Evolutionary conservation across 2,113 vertebrate species (phyloP), one percentile per base, ranked within the genome.

Genomic region (Brachyhypopomus occidentalis): DNA sequence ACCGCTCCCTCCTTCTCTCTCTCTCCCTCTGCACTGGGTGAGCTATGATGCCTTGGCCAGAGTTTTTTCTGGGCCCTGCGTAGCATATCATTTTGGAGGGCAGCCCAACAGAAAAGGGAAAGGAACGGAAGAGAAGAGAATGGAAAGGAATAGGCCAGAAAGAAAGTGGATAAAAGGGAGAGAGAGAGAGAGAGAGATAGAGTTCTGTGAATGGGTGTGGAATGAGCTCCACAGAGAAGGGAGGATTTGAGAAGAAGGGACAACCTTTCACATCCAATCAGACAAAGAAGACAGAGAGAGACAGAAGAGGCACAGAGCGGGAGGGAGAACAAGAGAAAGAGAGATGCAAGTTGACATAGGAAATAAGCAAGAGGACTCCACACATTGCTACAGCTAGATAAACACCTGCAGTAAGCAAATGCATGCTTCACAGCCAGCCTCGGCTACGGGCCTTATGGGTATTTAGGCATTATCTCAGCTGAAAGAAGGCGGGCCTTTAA

Each of bases 171-270:
- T 34, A 8, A 59, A 63, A 55, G 55, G 48, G 66, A 60, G 27
- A 78, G 55, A 30, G 72, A 5, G 8, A 5, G 8, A n/a, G 12
- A 55, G 72, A 67, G 41, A 52, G 41, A 55, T 25, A 62, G 19
- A 58, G 45, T 38, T 72, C 34, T 64, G 38, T 66, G 78, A 80
- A 73, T 80, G 78, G 72, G 63, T 80, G 36, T 71, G 52, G 38
- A 70, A 55, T 55, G 14, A 14, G 45, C 12, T 70, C 70, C 78
- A 80, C 30, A 80, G 71, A 69, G 70, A 63, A 55, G 38, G 48
- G 20, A 80, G 58, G 38, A 72, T 63, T 38, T 70, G 56, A 70
- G 55, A 71, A 45, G 56, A 79, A 60, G 70, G 41, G 38, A 63
- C 58, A 80, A 27, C 62, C 38, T 52, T 73, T 34, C 66, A 79